Conservation (phyloP, 2,888 invertebrate species). For the Leptopterna dolabrata region DNA sequence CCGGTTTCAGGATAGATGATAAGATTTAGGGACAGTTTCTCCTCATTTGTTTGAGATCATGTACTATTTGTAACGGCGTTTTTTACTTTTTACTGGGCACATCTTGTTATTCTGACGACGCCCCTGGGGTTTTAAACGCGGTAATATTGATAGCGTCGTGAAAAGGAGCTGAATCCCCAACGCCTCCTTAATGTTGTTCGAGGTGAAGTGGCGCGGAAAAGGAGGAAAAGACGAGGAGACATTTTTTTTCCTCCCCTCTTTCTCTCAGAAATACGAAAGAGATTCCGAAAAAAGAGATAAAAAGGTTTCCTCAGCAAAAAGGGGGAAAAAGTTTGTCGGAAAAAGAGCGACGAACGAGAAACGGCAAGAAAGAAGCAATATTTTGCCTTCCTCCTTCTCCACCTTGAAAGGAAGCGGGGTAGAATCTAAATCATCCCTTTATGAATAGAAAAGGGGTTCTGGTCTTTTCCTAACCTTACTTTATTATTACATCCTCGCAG, state of each 20-base stretch:
- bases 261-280: neutral
- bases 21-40: too few relatives aligned
- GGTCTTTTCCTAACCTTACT: constrained; percentile 49
- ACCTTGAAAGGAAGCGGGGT: constrained; percentile 18
- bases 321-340: neutral
- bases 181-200: neutral
- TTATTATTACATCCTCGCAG: constrained; percentile 56
- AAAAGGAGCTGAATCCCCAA: neutral
- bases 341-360: neutral
- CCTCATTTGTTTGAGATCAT: too few relatives aligned
- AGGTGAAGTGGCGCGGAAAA: constrained; percentile 20
- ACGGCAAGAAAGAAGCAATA: constrained; percentile 23
- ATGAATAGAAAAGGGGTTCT: constrained; percentile 55
- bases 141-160: constrained; percentile 14
- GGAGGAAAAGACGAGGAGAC: neutral
- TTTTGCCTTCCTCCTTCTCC: constrained; percentile 19
- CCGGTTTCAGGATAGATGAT: too few relatives aligned
- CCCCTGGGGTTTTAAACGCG: neutral
- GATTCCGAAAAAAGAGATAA: neutral
- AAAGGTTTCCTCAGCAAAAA: neutral
- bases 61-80: too few relatives aligned
- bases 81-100: neutral
- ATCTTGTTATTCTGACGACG: neutral
- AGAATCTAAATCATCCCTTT: constrained; percentile 57
- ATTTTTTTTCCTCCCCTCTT: constrained; percentile 25